These are phyloP conservation scores for Drosophila quadrilineata DNA, from an alignment of 1,140 invertebrate genomes.

Conservation along the genomic window DNA sequence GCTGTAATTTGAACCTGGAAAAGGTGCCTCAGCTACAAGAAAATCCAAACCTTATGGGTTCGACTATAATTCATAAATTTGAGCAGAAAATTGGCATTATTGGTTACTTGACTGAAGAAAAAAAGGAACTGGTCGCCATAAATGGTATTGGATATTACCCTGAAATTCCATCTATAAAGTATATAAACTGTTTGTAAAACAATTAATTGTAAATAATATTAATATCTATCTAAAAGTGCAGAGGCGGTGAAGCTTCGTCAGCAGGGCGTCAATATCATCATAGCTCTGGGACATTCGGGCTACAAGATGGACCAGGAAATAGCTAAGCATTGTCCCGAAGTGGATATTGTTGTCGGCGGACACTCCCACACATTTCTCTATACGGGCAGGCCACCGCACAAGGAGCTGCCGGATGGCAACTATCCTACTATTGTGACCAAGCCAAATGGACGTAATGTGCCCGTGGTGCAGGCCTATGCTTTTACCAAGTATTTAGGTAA, in stretches of 20 bases:
- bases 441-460: conserved; percentile 86
- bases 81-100: conserved; percentile 89
- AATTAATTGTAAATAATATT: too few species aligned
- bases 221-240: conserved; percentile 32
- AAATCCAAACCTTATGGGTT: conserved; percentile 82
- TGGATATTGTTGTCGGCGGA: conserved; percentile 95
- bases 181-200: background rate
- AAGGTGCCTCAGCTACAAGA: conserved; percentile 85
- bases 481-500: conserved; percentile 95
- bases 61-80: conserved; percentile 85
- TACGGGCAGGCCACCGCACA: conserved; percentile 75
- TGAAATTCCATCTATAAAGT: conserved; percentile 87
- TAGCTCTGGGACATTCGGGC: conserved; percentile 95
- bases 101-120: conserved; percentile 93
- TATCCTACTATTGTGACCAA: conserved; percentile 91
- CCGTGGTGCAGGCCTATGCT: conserved; percentile 94
- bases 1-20: conserved; percentile 88
- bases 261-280: conserved; percentile 90
- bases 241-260: conserved; percentile 86
- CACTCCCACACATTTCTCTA: conserved; percentile 89
- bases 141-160: conserved; percentile 86
- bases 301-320: conserved; percentile 89
- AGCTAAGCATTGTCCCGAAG: conserved; percentile 87
- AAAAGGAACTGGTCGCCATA: conserved; percentile 84
- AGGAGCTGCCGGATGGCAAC: conserved; percentile 83